phyloP scores from a whole-genome alignment of 2,113 vertebrate species.

The Merops nubicus region DNA sequence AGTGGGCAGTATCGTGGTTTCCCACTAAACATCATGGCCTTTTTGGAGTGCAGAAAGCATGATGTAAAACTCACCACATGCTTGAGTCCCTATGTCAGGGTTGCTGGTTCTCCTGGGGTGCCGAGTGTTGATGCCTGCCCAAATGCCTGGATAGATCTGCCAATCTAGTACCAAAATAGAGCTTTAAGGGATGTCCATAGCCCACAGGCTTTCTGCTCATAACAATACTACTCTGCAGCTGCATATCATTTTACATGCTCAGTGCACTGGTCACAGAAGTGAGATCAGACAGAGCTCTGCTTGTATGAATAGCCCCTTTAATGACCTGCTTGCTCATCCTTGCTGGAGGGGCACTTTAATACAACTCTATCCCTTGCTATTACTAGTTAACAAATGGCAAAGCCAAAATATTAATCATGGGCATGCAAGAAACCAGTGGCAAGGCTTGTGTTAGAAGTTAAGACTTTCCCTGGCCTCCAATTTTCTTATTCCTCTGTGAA shows the following conservation, averaged over 20 bases:
- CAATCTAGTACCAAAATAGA: background rate
- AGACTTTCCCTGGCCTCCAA: background rate
- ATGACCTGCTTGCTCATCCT: background rate
- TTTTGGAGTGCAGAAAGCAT: no score
- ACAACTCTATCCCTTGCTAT: background rate
- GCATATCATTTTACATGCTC: background rate
- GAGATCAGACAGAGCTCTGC: background rate
- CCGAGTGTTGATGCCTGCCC: background rate
- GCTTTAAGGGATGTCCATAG: background rate
- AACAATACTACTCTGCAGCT: background rate
- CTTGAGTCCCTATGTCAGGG: background rate
- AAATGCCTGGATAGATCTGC: background rate
- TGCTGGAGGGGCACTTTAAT: background rate
- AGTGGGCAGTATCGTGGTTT: background rate
- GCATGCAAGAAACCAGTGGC: background rate
- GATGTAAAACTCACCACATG: background rate
- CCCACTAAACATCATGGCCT: background rate
- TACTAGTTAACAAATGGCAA: background rate
- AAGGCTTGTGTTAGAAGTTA: background rate
- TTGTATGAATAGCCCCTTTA: background rate
- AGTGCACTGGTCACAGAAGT: fast-evolving
- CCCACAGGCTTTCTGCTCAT: background rate
- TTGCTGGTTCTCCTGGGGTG: background rate
- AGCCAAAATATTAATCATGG: background rate
- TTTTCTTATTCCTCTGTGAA: background rate